Evolutionary conservation across 2,888 invertebrate genomes (phyloP).

Genomic region (Polyommatus iphigenia): DNA sequence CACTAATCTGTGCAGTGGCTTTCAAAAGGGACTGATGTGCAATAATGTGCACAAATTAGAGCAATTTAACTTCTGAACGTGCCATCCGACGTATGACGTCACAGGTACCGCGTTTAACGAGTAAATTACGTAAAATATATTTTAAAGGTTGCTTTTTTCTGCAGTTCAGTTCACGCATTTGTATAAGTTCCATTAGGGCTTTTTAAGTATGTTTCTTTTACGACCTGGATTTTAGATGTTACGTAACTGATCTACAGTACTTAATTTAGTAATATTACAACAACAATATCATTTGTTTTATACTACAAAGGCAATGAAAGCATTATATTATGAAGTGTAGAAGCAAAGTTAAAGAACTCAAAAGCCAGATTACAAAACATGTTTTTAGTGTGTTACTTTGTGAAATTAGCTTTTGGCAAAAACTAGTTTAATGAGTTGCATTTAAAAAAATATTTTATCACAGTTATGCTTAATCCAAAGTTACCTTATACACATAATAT

Average conservation of each 20-base stretch:
- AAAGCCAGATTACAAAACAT: not conserved
- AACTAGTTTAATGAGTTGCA: not conserved
- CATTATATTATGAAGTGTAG: too few species aligned
- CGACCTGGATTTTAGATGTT: not conserved
- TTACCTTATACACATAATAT: not conserved
- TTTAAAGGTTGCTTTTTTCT: constrained; percentile 36
- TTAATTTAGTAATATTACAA: not conserved
- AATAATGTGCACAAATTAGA: constrained; percentile 75
- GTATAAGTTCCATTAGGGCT: not conserved
- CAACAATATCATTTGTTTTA: too few species aligned
- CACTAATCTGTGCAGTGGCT: constrained; percentile 66
- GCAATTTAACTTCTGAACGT: constrained; percentile 74
- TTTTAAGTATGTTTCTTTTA: not conserved
- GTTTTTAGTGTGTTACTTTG: not conserved
- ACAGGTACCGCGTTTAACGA: constrained; percentile 43
- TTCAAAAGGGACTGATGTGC: constrained; percentile 59
- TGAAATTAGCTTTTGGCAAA: not conserved
- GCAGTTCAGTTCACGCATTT: not conserved
- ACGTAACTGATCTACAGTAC: not conserved
- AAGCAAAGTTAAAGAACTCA: not conserved
- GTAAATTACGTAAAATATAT: constrained; percentile 41
- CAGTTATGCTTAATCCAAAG: not conserved
- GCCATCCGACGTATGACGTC: constrained; percentile 47
- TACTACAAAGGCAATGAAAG: too few species aligned
- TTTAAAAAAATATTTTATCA: not conserved